Conservation (phyloP, 1,140 invertebrate species). For the Cydia pomonella region DNA sequence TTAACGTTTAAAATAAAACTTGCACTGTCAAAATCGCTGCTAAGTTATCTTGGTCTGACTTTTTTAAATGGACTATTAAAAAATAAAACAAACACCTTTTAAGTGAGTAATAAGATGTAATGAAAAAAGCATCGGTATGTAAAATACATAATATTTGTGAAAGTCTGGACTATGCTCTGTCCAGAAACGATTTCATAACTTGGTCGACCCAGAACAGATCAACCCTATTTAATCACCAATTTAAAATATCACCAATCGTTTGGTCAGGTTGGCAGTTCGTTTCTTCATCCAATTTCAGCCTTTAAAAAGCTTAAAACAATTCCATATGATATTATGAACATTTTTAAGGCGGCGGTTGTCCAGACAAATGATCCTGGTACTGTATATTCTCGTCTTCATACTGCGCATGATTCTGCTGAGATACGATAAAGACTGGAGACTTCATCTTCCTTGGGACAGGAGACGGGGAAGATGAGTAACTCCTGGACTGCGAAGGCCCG, state of each 20-base stretch:
- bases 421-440: constrained; percentile 62
- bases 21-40: too few species aligned
- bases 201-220: too few species aligned
- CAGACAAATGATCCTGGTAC: constrained; percentile 52
- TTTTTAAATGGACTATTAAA: too few species aligned
- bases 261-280: not conserved
- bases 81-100: too few species aligned
- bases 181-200: too few species aligned
- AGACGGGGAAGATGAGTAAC: constrained; percentile 51
- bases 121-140: too few species aligned
- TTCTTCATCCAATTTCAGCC: not conserved
- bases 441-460: constrained; percentile 56
- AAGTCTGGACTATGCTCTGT: too few species aligned
- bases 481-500: constrained; percentile 38
- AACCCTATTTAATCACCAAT: not conserved
- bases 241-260: not conserved
- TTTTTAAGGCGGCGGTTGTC: constrained; percentile 48
- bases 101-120: too few species aligned
- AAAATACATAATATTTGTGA: too few species aligned
- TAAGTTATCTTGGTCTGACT: too few species aligned
- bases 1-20: too few species aligned
- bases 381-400: constrained; percentile 63
- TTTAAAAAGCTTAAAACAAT: constrained; percentile 12
- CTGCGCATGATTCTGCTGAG: constrained; percentile 49
- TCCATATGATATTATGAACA: not conserved